These are phyloP conservation scores for Drosophila kambysellisi DNA, from an alignment of 2,888 invertebrate genomes.

Conservation along the genomic window DNA sequence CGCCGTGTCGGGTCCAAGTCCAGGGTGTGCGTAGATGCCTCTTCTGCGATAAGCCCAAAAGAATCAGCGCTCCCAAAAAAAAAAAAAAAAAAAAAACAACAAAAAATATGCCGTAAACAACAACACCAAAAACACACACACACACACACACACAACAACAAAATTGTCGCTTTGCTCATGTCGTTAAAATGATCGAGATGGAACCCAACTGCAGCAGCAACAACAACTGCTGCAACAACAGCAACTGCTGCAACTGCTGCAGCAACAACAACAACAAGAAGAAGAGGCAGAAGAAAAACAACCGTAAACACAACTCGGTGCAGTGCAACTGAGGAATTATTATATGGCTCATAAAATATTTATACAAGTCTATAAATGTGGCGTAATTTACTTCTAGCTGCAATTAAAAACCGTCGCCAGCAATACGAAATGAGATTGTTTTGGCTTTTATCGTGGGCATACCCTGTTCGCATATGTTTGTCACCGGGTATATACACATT, in stretches of 20 bases:
- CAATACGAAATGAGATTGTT: conserved; percentile 59
- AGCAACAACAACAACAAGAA: conserved; percentile 25
- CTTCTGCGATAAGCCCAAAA: conserved; percentile 47
- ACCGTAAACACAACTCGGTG: conserved; percentile 20
- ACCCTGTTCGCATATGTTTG: conserved; percentile 12
- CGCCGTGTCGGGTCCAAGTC: conserved; percentile 48
- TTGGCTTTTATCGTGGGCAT: conserved; percentile 14
- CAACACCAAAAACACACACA: conserved; percentile 24
- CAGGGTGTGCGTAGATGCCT: conserved; percentile 68
- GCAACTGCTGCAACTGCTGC: conserved; percentile 3
- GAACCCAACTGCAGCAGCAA: conserved; percentile 46
- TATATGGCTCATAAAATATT: conserved; percentile 78
- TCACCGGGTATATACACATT: not conserved
- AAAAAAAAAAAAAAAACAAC: conserved; percentile 9
- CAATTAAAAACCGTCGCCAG: conserved; percentile 63
- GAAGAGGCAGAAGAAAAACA: not conserved
- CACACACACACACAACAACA: conserved; percentile 33
- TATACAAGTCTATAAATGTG: conserved; percentile 77
- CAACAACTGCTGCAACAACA: conserved; percentile 22
- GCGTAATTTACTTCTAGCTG: conserved; percentile 68
- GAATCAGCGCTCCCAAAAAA: conserved; percentile 49
- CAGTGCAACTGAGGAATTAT: conserved; percentile 57
- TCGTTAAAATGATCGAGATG: conserved; percentile 57
- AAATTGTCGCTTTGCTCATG: conserved; percentile 50
- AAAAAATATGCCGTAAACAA: conserved; percentile 31